phyloP scores from a whole-genome alignment of 2,888 invertebrate species.

The Tupiocoris notatus region DNA sequence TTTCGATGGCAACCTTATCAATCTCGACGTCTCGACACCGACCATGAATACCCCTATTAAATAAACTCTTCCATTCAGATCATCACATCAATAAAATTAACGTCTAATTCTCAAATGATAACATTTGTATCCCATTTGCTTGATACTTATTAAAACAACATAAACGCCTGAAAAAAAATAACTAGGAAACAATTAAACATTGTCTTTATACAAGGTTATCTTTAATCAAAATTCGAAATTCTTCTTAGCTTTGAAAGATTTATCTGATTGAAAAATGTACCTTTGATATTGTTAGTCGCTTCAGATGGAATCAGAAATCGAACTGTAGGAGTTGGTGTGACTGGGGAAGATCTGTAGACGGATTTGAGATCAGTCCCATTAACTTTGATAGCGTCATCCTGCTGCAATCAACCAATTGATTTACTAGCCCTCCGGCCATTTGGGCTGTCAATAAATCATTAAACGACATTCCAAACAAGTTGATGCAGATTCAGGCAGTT shows the following conservation, averaged over 20 bases:
- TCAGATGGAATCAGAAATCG: constrained; percentile 48
- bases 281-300: constrained; percentile 25
- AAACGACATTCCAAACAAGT: no score
- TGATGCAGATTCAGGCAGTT: no score
- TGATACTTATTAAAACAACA: no score
- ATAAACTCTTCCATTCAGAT: no score
- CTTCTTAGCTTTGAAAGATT: neutral
- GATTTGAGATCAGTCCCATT: constrained; percentile 54
- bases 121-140: no score
- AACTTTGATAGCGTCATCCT: constrained; percentile 46
- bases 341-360: constrained; percentile 53
- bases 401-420: constrained; percentile 35
- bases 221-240: neutral
- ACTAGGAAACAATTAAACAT: neutral
- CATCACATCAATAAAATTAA: no score
- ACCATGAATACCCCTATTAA: no score
- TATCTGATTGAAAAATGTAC: neutral
- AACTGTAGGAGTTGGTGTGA: constrained; percentile 45
- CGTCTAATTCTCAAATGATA: no score
- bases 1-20: no score
- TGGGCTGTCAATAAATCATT: no score
- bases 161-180: neutral
- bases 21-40: no score
- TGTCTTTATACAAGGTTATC: neutral
- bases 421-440: no score